A percentile compares a stretch with the other conserved stretches of the same genome.
phyloP scores from a whole-genome alignment of 1,140 invertebrate genomes.

The Drosophila teissieri region DNA sequence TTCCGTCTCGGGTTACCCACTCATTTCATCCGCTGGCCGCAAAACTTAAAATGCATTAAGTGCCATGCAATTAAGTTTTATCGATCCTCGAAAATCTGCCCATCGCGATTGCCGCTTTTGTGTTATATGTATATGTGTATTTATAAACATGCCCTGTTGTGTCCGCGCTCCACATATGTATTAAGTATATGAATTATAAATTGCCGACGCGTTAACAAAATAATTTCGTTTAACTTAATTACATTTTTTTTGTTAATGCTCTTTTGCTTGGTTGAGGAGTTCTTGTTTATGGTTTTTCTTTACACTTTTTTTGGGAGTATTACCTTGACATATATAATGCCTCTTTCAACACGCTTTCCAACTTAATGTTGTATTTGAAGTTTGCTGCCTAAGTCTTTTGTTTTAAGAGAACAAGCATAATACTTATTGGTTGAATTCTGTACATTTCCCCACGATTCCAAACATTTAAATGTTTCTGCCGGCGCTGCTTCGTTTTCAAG shows the following conservation, averaged over 20 bases:
- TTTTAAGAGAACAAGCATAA: background rate
- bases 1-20: slow-evolving; percentile 64
- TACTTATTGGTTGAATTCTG: background rate
- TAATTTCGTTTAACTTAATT: slow-evolving; percentile 67
- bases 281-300: background rate
- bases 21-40: slow-evolving; percentile 46
- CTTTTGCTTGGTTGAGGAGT: background rate
- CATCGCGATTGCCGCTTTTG: slow-evolving; percentile 52
- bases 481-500: slow-evolving; percentile 55
- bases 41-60: slow-evolving; percentile 80
- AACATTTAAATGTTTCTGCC: slow-evolving; percentile 6
- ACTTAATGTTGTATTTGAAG: slow-evolving; percentile 3
- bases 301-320: background rate
- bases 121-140: slow-evolving; percentile 12
- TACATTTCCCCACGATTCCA: background rate
- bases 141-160: slow-evolving; percentile 6
- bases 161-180: slow-evolving; percentile 11
- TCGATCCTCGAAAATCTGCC: slow-evolving; percentile 75
- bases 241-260: slow-evolving; percentile 27
- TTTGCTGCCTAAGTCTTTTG: slow-evolving; percentile 60
- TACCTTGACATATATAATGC: background rate
- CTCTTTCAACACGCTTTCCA: no score
- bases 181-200: slow-evolving; percentile 73
- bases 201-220: slow-evolving; percentile 70
- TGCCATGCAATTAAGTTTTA: slow-evolving; percentile 81